These are phyloP conservation scores for Enteromius trimaculatus DNA, from an alignment of 2,797 vertebrate genomes.

Conservation along the genomic window DNA sequence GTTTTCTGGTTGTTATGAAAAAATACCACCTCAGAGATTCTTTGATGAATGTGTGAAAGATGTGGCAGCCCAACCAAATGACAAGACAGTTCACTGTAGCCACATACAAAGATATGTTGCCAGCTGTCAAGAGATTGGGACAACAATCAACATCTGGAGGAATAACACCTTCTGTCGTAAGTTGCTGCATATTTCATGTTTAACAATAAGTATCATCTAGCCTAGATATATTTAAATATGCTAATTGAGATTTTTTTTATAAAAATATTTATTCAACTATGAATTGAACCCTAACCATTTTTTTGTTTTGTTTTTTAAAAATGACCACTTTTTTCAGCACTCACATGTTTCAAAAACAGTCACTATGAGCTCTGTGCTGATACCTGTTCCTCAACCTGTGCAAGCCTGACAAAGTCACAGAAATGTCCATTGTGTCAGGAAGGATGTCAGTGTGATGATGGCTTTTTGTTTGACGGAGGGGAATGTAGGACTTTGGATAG, in stretches of 20 bases:
- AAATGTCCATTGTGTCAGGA: slow-evolving; percentile 67
- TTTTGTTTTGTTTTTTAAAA: not conserved
- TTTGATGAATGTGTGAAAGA: slow-evolving; percentile 70
- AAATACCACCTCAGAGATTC: slow-evolving; percentile 61
- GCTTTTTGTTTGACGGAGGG: slow-evolving; percentile 66
- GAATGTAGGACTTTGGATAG: slow-evolving; percentile 61
- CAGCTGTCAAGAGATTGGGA: slow-evolving; percentile 65
- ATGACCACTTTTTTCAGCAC: slow-evolving; percentile 36
- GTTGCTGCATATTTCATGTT: slow-evolving; percentile 46
- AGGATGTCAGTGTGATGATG: slow-evolving; percentile 71
- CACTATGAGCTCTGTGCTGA: slow-evolving; percentile 70
- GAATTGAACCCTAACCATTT: not conserved
- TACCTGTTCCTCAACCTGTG: slow-evolving; percentile 68
- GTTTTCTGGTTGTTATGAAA: slow-evolving; percentile 64
- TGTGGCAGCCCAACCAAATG: slow-evolving; percentile 7
- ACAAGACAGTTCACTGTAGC: slow-evolving; percentile 59
- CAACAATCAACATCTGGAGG: slow-evolving; percentile 63
- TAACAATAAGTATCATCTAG: not conserved
- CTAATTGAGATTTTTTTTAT: not conserved
- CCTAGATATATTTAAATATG: not conserved
- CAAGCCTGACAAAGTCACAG: slow-evolving; percentile 57
- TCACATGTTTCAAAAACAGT: slow-evolving; percentile 57
- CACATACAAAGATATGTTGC: slow-evolving; percentile 70
- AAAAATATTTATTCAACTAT: not conserved
- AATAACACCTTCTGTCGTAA: slow-evolving; percentile 72